Base-by-base conservation (phyloP, 2,888 invertebrate genomes). In the Meiosimyza decipiens region DNA sequence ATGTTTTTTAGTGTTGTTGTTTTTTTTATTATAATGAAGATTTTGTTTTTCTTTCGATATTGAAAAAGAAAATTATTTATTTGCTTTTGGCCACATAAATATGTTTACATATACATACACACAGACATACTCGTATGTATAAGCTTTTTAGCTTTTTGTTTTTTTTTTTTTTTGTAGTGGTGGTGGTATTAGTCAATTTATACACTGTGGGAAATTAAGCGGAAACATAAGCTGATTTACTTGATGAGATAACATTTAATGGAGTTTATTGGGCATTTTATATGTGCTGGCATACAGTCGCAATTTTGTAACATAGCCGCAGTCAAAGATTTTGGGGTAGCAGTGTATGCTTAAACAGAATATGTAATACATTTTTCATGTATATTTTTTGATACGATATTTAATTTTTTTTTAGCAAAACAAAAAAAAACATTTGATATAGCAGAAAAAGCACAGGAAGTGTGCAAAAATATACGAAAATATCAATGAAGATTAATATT, bases 1-100 rank as follows among this genome's bases (percentile, higher is more conserved):
- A 15, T 28, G 7, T 33, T 64, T 63, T 54, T 63, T 63, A 7
- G 40, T 3, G 4, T 28, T 71, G 73, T 74, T 72, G 49, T 67
- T 15, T 77, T 75, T 74, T 28, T 7, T 4, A 40, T 7, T 40
- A 7, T 40, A 40, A 76, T 80, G 70, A 73, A 66, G 63, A 70
- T 75, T 55, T 28, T 28, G 28, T 28, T 28, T 67, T 62, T 63
- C 16, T 64, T 28, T 49, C 6, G 49, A 67, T 54, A 47, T 70
- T 69, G 65, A 69, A 70, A 72, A 40, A 72, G 75, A 76, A 80
- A 81, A 82, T 81, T 77, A 80, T 78, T 80, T 80, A 79, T 80
- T 72, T 79, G 81, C 80, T 81, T 82, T 80, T 82, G 73, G n/a
- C 64, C 71, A n/a, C 66, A 71, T 33, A 77, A 62, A 77, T 65